A percentile compares a stretch with the other conserved stretches of the same genome.
These are phyloP conservation scores for Eclectus roratus DNA, from an alignment of 2,113 vertebrate genomes.

Conservation along the genomic window DNA sequence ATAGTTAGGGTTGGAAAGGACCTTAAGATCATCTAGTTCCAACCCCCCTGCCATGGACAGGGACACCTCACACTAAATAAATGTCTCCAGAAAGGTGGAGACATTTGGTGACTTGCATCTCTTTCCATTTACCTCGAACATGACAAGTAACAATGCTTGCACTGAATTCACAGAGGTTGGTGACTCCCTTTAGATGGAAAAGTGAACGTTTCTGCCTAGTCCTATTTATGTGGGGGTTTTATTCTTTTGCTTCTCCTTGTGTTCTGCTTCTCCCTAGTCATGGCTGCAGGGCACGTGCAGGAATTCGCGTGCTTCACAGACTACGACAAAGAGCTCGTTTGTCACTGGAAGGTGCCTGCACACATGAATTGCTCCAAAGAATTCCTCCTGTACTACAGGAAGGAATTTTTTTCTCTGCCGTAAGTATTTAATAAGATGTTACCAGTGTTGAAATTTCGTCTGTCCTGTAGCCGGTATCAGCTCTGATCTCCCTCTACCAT, in stretches of 20 bases:
- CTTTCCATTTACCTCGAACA: neutral
- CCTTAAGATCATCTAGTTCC: neutral
- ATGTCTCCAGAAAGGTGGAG: neutral
- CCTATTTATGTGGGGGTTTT: neutral
- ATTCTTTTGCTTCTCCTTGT: neutral
- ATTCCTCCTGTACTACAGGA: conserved; percentile 33
- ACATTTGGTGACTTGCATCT: neutral
- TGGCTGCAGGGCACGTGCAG: neutral
- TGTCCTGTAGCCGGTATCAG: neutral
- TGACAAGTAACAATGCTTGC: neutral
- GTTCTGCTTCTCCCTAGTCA: conserved; percentile 25
- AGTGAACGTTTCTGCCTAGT: neutral
- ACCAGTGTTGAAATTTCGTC: neutral
- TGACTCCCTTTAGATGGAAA: neutral
- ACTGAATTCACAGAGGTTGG: neutral
- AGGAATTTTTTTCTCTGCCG: fast-evolving
- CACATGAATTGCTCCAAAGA: conserved; percentile 50
- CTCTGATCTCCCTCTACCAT: neutral
- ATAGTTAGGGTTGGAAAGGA: neutral
- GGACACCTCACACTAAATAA: neutral
- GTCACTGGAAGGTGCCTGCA: conserved; percentile 59
- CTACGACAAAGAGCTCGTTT: conserved; percentile 44
- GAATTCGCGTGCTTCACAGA: conserved; percentile 64
- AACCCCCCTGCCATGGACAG: neutral
- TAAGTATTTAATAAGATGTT: conserved; percentile 23